Base-by-base conservation (phyloP, 1,140 invertebrate genomes). In the Conus betulinus region DNA sequence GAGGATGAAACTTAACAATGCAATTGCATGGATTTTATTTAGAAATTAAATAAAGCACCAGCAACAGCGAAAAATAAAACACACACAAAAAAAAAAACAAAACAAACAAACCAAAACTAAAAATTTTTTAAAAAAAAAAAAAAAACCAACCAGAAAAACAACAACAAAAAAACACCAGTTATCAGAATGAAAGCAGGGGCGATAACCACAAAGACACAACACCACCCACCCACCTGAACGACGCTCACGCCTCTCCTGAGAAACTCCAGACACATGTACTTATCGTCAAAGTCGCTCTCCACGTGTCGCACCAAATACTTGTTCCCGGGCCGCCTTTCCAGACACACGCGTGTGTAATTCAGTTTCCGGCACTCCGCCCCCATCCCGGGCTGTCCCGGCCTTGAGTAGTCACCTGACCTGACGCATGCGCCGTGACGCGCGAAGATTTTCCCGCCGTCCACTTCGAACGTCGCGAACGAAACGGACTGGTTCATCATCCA, bases 401-500 rank as follows among this genome's bases (percentile, higher is more conserved):
- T 20, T 5, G 15, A 39, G n/a, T 87, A 27, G 87, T 81, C 71
- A 15, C 83, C 25, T 3, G 63, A n/a, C n/a, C 60, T 87, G 20
- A 39, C 82, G 55, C 87, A 87, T 27, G 81, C 51, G 53, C 89
- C 87, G 53, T 87, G 81, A 71, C 82, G 82, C 25, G 81, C 89
- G 51, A 83, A 78, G n/a, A 89, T 84, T 57, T 81, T 83, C 25
- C 86, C 89, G 17, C 85, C 85, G 27, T 74, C 67, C 60, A 89
- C 85, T 57, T 89, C 67, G 51, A 87, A 87, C 23, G 89, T 87
- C 8, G 82, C 71, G 39, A 87, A 27, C 3, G 85, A 53, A 71
- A 60, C 52, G 5, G 81, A 87, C 67, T 87, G 89, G 86, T 89
- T 89, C 39, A 89, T 84, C 82, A 89, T 84, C 89, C 89, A 89